Evolutionary conservation across 2,888 invertebrate genomes (phyloP).

Genomic region (Drosophila dives): DNA sequence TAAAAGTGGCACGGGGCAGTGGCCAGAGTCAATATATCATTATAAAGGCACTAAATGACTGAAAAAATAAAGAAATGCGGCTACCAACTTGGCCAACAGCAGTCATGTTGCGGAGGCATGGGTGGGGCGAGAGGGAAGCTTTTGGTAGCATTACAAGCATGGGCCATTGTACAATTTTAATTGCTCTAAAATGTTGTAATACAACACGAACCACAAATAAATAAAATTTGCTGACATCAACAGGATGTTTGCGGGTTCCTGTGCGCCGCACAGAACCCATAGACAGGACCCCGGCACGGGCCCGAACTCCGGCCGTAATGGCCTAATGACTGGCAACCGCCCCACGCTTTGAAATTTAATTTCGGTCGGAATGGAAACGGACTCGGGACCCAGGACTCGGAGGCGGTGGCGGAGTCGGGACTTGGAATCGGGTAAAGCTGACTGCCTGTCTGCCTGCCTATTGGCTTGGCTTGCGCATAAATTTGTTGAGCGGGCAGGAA

Average conservation of each 20-base stretch:
- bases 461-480: slow-evolving; percentile 46
- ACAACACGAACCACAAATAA: slow-evolving; percentile 78
- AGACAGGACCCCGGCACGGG: slow-evolving; percentile 8
- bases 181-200: slow-evolving; percentile 77
- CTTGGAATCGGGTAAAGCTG: not conserved
- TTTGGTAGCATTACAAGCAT: slow-evolving; percentile 20
- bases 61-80: slow-evolving; percentile 35
- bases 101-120: slow-evolving; percentile 7
- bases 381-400: not conserved
- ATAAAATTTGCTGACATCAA: slow-evolving; percentile 79
- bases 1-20: slow-evolving; percentile 14
- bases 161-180: slow-evolving; percentile 74
- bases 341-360: slow-evolving; percentile 62
- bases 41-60: slow-evolving; percentile 66
- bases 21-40: slow-evolving; percentile 71
- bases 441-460: slow-evolving; percentile 21
- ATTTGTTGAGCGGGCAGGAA: slow-evolving; percentile 45
- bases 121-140: not conserved
- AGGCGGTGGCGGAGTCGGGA: slow-evolving; percentile 2
- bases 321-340: slow-evolving; percentile 55
- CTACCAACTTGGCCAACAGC: slow-evolving; percentile 38
- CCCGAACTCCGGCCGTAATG: slow-evolving; percentile 36
- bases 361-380: slow-evolving; percentile 35
- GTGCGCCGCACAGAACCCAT: slow-evolving; percentile 26
- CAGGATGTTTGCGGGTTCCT: slow-evolving; percentile 77